These are phyloP conservation scores for Ellobium chinense DNA, from an alignment of 2,888 invertebrate genomes.

Conservation along the genomic window DNA sequence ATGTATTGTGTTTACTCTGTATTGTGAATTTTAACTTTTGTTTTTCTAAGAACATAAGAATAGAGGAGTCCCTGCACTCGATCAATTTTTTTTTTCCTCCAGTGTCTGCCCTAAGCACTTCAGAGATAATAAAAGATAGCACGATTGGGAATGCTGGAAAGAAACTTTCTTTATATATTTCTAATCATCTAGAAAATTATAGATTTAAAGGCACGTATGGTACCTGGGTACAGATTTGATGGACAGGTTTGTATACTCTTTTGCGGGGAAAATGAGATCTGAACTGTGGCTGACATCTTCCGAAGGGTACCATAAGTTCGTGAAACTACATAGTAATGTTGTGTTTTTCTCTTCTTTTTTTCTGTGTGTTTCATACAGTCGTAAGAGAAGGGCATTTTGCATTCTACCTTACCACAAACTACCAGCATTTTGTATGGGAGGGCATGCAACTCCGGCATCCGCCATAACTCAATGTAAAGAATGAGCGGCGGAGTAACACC, in stretches of 20 bases:
- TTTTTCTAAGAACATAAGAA: too few species aligned
- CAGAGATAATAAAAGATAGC: too few species aligned
- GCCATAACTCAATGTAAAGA: conserved; percentile 44
- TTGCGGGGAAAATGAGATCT: conserved; percentile 5
- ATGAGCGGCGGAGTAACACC: conserved; percentile 42
- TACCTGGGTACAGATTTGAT: too few species aligned
- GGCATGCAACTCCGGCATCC: conserved; percentile 24
- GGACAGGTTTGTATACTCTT: conserved; percentile 15
- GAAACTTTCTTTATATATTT: too few species aligned
- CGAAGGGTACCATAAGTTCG: conserved; percentile 25
- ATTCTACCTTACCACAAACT: conserved; percentile 44
- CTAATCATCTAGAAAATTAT: too few species aligned
- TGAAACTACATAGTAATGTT: conserved; percentile 46
- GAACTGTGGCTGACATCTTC: conserved; percentile 25
- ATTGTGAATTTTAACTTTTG: too few species aligned
- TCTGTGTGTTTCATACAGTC: conserved; percentile 49
- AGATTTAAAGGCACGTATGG: too few species aligned
- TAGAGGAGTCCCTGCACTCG: too few species aligned
- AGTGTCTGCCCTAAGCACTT: too few species aligned
- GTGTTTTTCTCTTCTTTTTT: conserved; percentile 47
- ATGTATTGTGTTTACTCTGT: too few species aligned
- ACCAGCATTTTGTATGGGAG: conserved; percentile 42
- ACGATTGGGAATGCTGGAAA: too few species aligned
- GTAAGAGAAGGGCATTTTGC: conserved; percentile 46
- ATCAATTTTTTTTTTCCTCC: too few species aligned